Evolutionary conservation across 1,140 invertebrate species (phyloP).

Genomic region (Agraylea sexmaculata): DNA sequence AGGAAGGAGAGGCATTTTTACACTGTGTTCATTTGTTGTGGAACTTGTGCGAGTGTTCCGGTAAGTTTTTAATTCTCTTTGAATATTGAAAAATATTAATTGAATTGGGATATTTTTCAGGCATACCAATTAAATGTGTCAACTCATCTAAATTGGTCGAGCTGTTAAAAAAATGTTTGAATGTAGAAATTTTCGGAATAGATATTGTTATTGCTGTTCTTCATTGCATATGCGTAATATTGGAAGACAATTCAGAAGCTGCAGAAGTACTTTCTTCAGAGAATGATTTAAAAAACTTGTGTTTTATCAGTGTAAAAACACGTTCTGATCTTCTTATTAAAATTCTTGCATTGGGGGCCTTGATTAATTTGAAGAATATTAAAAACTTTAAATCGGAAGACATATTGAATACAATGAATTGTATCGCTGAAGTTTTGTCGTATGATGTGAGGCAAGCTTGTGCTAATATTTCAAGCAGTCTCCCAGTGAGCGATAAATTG

Average conservation of each 20-base stretch:
- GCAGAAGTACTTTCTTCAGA: conserved; percentile 35
- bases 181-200: conserved; percentile 45
- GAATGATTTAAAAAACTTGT: conserved; percentile 32
- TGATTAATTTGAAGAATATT: conserved; percentile 38
- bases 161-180: conserved; percentile 50
- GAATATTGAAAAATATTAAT: too few species aligned
- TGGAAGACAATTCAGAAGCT: conserved; percentile 51
- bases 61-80: conserved; percentile 26
- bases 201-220: conserved; percentile 47
- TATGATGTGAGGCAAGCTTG: conserved; percentile 32
- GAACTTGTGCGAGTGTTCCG: conserved; percentile 53
- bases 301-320: conserved; percentile 32
- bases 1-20: conserved; percentile 52
- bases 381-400: conserved; percentile 27
- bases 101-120: too few species aligned
- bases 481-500: conserved; percentile 29
- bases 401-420: conserved; percentile 30
- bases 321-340: conserved; percentile 39
- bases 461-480: conserved; percentile 37
- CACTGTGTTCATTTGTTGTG: conserved; percentile 53
- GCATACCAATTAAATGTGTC: conserved; percentile 50
- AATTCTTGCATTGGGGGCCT: conserved; percentile 42
- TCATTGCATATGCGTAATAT: conserved; percentile 53
- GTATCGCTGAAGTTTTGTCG: conserved; percentile 36
- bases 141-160: conserved; percentile 52